Conservation (phyloP, 2,888 invertebrate species). For the Ashinkailepas kermadecensis region DNA sequence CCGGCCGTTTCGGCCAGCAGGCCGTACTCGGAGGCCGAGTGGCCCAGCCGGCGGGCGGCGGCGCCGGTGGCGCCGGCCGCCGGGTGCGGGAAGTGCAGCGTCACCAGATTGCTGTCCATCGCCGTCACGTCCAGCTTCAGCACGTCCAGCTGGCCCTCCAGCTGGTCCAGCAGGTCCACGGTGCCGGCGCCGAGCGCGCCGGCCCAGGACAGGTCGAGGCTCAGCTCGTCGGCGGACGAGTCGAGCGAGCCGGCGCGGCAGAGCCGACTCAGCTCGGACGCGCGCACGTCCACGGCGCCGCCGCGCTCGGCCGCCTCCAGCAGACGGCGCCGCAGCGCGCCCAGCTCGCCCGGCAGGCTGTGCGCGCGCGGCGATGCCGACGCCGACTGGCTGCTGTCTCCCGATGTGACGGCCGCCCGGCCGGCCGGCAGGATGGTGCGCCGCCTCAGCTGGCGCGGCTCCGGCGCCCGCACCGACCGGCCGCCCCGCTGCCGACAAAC, state of each 20-base stretch:
- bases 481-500: not conserved
- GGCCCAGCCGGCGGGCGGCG: not conserved
- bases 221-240: not conserved
- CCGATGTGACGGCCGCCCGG: not conserved
- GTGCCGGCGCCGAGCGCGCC: not conserved
- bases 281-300: not conserved
- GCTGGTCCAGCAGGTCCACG: conserved; percentile 9
- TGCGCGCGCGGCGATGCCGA: not conserved
- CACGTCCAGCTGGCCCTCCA: conserved; percentile 19
- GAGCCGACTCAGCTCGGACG: not conserved
- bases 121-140: conserved; percentile 12
- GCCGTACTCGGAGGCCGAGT: conserved; percentile 6
- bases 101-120: conserved; percentile 6
- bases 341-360: not conserved
- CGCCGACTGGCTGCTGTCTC: conserved; percentile 1
- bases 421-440: not conserved
- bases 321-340: not conserved
- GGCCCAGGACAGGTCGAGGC: conserved; percentile 13
- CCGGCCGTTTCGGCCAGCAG: not conserved
- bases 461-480: not conserved
- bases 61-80: not conserved
- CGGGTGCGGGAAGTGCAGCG: conserved; percentile 12
- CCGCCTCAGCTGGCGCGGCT: not conserved
- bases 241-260: not conserved
- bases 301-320: not conserved